Evolutionary conservation across 2,888 invertebrate genomes (phyloP), one percentile per base, ranked within the genome.

Genomic region (Stramonita haemastoma): DNA sequence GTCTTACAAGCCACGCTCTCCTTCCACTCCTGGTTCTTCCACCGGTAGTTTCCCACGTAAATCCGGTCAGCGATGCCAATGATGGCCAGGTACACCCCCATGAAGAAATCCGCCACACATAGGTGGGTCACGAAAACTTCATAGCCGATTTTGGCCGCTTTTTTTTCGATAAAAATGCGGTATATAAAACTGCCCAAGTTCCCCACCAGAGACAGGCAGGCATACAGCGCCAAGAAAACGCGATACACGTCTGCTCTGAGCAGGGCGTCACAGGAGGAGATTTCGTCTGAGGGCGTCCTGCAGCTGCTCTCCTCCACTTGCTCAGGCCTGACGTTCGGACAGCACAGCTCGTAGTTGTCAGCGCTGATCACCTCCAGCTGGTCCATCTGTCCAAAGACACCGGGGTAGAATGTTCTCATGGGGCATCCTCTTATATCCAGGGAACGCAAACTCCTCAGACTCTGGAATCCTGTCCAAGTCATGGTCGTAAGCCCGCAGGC

Each of bases 1-100:
- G 86, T 86, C 22, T 89, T 89, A 22, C 89, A 89, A 13, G 88
- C 36, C 2, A 57, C 77, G 19, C 89, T 91, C 32, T 60, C 81
- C 19, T 87, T 89, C 90, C 89, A 91, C 11, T 73, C 89, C 1
- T 46, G 22, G 34, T 90, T 89, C 4, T 83, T 29, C 32, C 84
- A n/a, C 17, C 79, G 81, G 26, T 90, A 90, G 13, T 66, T 32
- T 22, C 87, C 87, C 5, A 60, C 46, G 73, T 89, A 90, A 56
- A 89, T 85, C 29, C 81, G 73, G 57, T 90, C 90, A n/a, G 90
- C 90, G 0, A 87, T 36, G 26, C 90, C 90, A 34, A 90, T 89
- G 13, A 90, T 89, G 34, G 89, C 89, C n/a, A 90, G 34, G 29
- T 90, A 90, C n/a, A 90, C 46, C 0, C 90, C 90, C 90, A 90